phyloP scores from a whole-genome alignment of 2,113 vertebrate genomes.

The Phoxinus phoxinus region DNA sequence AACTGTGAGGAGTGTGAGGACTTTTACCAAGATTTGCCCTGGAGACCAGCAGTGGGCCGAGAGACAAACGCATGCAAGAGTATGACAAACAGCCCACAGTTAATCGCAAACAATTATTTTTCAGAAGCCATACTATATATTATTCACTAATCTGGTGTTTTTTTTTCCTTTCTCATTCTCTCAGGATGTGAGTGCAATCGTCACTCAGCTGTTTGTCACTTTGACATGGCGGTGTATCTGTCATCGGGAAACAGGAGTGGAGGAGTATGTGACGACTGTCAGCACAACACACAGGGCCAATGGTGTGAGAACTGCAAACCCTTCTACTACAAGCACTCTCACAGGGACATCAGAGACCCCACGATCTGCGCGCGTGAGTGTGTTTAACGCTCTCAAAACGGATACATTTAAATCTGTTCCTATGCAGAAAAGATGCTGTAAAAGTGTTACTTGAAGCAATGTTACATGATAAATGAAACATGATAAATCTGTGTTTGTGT shows the following conservation, averaged over 20 bases:
- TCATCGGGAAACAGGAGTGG: constrained; percentile 86
- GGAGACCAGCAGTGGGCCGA: constrained; percentile 91
- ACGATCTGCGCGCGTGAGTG: constrained; percentile 88
- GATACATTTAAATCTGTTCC: background rate
- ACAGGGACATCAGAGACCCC: constrained; percentile 86
- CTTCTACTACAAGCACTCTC: constrained; percentile 91
- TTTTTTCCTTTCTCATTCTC: background rate
- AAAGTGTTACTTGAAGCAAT: background rate
- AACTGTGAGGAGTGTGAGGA: constrained; percentile 93
- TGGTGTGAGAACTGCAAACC: constrained; percentile 91
- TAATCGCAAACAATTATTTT: no score
- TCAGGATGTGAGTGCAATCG: constrained; percentile 92
- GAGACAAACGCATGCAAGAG: constrained; percentile 93
- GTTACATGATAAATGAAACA: background rate
- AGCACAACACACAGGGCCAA: constrained; percentile 89
- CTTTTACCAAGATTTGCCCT: constrained; percentile 91
- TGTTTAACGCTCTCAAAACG: background rate
- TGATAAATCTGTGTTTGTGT: background rate
- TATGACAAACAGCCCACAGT: constrained; percentile 63
- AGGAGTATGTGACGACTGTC: constrained; percentile 90
- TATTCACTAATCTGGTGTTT: background rate
- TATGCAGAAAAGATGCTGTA: background rate
- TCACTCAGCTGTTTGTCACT: constrained; percentile 87
- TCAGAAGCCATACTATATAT: background rate
- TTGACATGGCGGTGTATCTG: constrained; percentile 88